Evolutionary conservation across 2,888 invertebrate genomes (phyloP).

Genomic region (Drosophila diplacantha): DNA sequence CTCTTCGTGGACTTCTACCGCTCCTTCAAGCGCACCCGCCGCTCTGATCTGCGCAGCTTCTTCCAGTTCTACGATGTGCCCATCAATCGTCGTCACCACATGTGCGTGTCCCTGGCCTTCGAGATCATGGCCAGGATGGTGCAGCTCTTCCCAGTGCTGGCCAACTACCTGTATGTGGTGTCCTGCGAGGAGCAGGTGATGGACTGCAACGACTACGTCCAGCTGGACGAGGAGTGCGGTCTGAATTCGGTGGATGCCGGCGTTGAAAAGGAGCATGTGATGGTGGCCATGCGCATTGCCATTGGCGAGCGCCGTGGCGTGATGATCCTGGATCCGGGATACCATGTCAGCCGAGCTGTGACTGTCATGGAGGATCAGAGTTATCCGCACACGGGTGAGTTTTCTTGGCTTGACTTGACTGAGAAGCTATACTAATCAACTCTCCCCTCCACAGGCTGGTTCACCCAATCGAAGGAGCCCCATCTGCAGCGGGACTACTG

Average conservation of each 20-base stretch:
- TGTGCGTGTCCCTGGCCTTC: slow-evolving; percentile 92
- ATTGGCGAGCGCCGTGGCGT: slow-evolving; percentile 87
- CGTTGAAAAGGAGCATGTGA: slow-evolving; percentile 92
- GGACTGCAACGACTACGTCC: slow-evolving; percentile 81
- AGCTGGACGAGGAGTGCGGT: slow-evolving; percentile 79
- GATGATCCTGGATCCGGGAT: slow-evolving; percentile 92
- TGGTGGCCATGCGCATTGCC: slow-evolving; percentile 86
- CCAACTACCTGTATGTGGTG: slow-evolving; percentile 84
- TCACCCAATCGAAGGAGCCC: slow-evolving; percentile 87
- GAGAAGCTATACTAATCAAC: neutral
- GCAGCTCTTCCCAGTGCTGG: slow-evolving; percentile 83
- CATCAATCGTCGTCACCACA: slow-evolving; percentile 87
- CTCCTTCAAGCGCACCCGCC: slow-evolving; percentile 81
- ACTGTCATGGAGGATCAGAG: slow-evolving; percentile 91
- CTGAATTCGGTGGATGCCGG: slow-evolving; percentile 76
- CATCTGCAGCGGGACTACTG: slow-evolving; percentile 89
- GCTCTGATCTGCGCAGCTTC: slow-evolving; percentile 84
- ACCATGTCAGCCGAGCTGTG: slow-evolving; percentile 90
- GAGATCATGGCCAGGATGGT: slow-evolving; percentile 86
- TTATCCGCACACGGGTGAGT: slow-evolving; percentile 87
- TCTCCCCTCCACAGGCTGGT: slow-evolving; percentile 82
- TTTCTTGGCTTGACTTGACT: too few species aligned
- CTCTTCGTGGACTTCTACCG: slow-evolving; percentile 87
- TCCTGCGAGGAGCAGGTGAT: slow-evolving; percentile 93
- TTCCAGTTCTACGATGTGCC: slow-evolving; percentile 88